Percentiles rank a stretch among this genome's conserved stretches.
Conservation (phyloP, 1,140 invertebrate genomes). For the Bombus balteatus region DNA sequence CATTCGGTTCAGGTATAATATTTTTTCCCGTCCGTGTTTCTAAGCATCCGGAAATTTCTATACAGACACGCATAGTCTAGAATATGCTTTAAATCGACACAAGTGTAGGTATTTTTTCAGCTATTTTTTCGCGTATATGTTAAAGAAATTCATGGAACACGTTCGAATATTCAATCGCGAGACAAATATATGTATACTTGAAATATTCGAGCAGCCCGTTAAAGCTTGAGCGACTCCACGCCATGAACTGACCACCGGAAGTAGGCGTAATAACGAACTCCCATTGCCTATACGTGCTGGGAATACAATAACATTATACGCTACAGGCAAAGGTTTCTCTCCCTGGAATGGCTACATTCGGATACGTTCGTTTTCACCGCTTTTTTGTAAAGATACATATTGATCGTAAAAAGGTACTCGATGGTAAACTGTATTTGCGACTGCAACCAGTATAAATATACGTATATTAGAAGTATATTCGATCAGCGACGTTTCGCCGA, state of each 20-base stretch:
- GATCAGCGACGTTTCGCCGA: background rate
- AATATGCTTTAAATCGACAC: too few species aligned
- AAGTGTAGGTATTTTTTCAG: too few species aligned
- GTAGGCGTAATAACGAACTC: conserved; percentile 73
- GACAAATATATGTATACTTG: background rate
- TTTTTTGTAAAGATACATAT: background rate
- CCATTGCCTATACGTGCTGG: conserved; percentile 65
- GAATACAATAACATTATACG: conserved; percentile 68
- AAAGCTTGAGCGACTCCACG: conserved; percentile 35
- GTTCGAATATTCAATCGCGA: background rate
- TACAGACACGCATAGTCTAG: too few species aligned
- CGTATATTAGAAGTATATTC: background rate
- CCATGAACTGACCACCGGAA: conserved; percentile 61
- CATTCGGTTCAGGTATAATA: background rate
- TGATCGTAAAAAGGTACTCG: background rate
- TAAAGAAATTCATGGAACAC: too few species aligned
- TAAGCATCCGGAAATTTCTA: background rate
- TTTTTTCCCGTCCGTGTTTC: background rate
- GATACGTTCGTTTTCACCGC: conserved; percentile 37
- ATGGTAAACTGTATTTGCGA: background rate
- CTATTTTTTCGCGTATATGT: too few species aligned
- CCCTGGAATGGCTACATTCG: conserved; percentile 26
- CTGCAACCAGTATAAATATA: background rate
- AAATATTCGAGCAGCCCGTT: conserved; percentile 14
- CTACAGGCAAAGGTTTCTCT: conserved; percentile 46